A percentile compares a stretch with the other conserved stretches of the same genome.
Evolutionary conservation across 92 coral and sea anemone genomes (phyloP).

Genomic region (Pocillopora meandrina): DNA sequence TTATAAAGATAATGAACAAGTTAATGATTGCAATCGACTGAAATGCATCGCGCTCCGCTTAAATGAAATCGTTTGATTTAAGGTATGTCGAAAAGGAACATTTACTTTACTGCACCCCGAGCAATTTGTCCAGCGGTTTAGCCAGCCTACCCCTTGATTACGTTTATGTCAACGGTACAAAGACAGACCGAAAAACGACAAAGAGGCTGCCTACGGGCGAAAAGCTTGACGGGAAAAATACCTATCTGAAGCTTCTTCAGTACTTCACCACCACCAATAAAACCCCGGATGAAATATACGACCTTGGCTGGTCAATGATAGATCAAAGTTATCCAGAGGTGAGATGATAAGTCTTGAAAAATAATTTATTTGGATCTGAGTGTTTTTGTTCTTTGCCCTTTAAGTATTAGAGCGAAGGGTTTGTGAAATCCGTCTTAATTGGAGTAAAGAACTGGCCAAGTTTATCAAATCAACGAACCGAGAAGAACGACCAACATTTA

Average conservation of each 20-base stretch:
- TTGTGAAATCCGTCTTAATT: too few species aligned
- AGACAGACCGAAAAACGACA: constrained; percentile 61
- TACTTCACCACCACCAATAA: constrained; percentile 69
- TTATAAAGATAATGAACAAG: too few species aligned
- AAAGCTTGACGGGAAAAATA: constrained; percentile 55
- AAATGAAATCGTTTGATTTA: not conserved
- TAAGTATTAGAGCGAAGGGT: too few species aligned
- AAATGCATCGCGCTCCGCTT: too few species aligned
- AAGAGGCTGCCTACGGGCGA: constrained; percentile 77
- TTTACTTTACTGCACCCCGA: constrained; percentile 76
- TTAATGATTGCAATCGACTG: too few species aligned
- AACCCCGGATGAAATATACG: constrained; percentile 68
- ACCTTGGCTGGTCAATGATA: constrained; percentile 54
- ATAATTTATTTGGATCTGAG: not conserved
- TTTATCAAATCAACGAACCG: too few species aligned
- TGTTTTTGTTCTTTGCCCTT: too few species aligned
- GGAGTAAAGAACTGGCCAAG: too few species aligned
- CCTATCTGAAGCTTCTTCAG: constrained; percentile 64
- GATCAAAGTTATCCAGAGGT: constrained; percentile 64
- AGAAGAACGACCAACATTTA: too few species aligned
- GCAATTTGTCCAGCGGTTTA: constrained; percentile 87
- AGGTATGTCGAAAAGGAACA: constrained; percentile 73
- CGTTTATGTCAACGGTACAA: constrained; percentile 64
- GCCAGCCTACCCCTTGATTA: constrained; percentile 83
- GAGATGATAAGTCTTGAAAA: not conserved